Base-by-base conservation (phyloP, 2,113 vertebrate species). In the Oxyruncus cristatus region DNA sequence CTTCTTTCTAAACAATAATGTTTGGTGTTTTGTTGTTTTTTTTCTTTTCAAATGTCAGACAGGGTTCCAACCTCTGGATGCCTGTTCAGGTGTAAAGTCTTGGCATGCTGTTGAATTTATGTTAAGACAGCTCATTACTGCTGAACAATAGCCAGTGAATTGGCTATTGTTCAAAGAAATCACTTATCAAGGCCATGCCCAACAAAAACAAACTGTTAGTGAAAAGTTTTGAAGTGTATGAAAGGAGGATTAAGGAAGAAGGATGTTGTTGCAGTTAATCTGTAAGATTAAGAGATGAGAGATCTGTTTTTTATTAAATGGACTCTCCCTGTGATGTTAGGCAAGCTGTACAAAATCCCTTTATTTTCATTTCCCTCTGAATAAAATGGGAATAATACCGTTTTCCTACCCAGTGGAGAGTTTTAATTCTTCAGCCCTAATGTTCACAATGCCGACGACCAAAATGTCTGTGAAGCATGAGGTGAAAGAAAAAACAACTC, bases 131-230 rank as follows among this genome's bases (percentile, higher is more conserved):
- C 59, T 92, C 82, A 61, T 91, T 92, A 78, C 15, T 21, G 6
- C 68, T 27, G 61, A 94, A 96, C 93, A 89, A 95, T 85, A 68
- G 61, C n/a, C 66, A 18, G 7, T 42, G 44, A 88, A 86, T 84
- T 95, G 95, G 94, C 89, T 66, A 7, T 68, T 84, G 83, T 92
- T 95, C 89, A 93, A 92, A 95, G 86, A 92, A 95, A 77, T 89
- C 76, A 59, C 84, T 94, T 92, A 94, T 77, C 93, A 65, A 74
- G 75, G 85, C 88, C 47, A 52, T 50, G 46, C 49, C 76, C 67
- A 77, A 65, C 50, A 84, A 88, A 95, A 96, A 37, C 72, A 90
- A 92, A 91, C 76, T 33, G 46, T 46, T 88, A 88, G 33, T 20
- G 56, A 65, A 55, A 75, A 87, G 92, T 96, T 94, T 80, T 77